Evolutionary conservation across 2,113 vertebrate genomes (phyloP), one percentile per base, ranked within the genome.

Genomic region (Oceanodroma tethys): DNA sequence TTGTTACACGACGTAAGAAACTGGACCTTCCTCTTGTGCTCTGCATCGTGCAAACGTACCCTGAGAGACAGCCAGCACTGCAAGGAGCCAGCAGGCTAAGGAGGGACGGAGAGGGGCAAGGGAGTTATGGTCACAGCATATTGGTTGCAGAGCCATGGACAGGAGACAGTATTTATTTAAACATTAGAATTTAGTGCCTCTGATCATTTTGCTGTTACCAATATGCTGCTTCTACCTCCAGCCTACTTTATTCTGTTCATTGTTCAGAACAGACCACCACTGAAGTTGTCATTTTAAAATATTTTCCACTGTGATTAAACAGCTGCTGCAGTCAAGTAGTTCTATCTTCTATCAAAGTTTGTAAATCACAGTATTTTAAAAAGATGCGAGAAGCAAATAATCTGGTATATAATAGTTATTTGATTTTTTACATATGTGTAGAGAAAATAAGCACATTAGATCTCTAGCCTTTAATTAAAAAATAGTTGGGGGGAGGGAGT

Each of bases 401-500:
- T 71, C 88, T 82, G 40, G 36, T 89, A 80, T 90, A 84, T 89
- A 96, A 96, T 27, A 88, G 84, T 78, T 93, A 94, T 88, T 98
- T 98, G 93, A 97, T 97, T 95, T 98, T 97, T 97, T 97, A 97
- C 97, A 96, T 96, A 85, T 98, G 94, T 88, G 78, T 40, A 93
- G 92, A 90, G 83, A 93, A 94, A 96, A 96, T 88, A 96, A 96
- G 92, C 78, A 81, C 93, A 98, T 95, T 95, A 96, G 90, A 90
- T 96, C 45, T 59, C 79, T 95, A 98, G 95, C 93, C 95, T 98
- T 97, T 98, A 97, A 98, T 98, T 98, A 98, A 97, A 97, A 98
- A 92, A 90, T 76, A 96, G 63, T 91, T 97, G 97, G 86, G 65
- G 66, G 82, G 13, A 95, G 68, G 76, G 96, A 98, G 60, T 78